These are phyloP conservation scores for Furcifer pardalis DNA, from an alignment of 2,797 vertebrate genomes.

Conservation along the genomic window DNA sequence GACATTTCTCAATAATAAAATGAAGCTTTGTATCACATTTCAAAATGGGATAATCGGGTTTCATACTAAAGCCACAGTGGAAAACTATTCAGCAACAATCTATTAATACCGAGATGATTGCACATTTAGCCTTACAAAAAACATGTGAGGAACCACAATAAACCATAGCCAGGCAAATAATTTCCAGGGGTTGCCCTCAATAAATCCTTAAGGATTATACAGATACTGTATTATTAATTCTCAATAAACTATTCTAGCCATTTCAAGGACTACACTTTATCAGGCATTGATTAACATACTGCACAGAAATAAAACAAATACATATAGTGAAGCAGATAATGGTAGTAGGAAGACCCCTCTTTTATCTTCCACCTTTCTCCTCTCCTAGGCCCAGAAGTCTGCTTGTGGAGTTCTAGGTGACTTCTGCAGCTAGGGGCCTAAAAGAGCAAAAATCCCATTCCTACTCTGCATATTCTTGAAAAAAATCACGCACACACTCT, in stretches of 20 bases:
- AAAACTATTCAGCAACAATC: background rate
- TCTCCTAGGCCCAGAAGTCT: too few relatives aligned
- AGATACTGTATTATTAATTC: background rate
- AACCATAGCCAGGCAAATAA: background rate
- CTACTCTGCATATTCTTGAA: too few relatives aligned
- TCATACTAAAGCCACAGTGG: background rate
- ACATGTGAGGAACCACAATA: background rate
- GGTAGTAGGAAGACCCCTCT: too few relatives aligned
- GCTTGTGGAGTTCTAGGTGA: too few relatives aligned
- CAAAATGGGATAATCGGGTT: background rate
- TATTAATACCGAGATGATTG: background rate
- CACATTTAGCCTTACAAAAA: background rate
- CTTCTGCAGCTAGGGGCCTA: too few relatives aligned
- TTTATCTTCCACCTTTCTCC: too few relatives aligned
- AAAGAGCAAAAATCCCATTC: too few relatives aligned
- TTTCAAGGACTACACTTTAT: slow-evolving; percentile 5
- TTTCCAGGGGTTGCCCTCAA: background rate
- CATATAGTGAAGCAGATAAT: too few relatives aligned
- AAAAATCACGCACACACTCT: background rate
- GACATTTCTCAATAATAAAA: background rate
- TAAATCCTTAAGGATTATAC: background rate
- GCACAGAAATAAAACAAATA: background rate
- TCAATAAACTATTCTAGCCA: background rate
- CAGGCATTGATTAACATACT: background rate
- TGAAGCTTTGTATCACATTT: background rate